Evolutionary conservation across 1,140 invertebrate species (phyloP).

Genomic region (Drosophila sechellia): DNA sequence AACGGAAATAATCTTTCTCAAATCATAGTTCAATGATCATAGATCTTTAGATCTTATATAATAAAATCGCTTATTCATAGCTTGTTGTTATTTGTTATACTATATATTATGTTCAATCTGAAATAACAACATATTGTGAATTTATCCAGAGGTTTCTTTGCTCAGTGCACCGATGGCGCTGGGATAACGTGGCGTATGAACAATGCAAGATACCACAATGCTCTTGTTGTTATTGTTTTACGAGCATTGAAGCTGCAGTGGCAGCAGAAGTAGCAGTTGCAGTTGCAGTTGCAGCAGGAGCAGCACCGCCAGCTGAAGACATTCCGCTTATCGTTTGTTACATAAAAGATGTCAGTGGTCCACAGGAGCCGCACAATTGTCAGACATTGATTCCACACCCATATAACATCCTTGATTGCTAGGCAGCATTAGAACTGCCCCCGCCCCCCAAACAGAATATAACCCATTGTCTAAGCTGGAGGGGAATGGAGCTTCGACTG

Average conservation of each 20-base stretch:
- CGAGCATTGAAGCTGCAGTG: conserved; percentile 17
- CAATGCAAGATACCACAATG: conserved; percentile 75
- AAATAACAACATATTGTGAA: too few relatives aligned
- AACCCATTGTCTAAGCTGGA: conserved; percentile 25
- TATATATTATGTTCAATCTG: too few relatives aligned
- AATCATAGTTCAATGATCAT: background rate
- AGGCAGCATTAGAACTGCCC: conserved; percentile 28
- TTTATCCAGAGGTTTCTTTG: background rate
- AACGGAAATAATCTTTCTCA: too few relatives aligned
- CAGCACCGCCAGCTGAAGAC: conserved; percentile 43
- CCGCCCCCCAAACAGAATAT: conserved; percentile 1
- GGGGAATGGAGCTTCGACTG: background rate
- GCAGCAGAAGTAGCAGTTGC: conserved; percentile 11
- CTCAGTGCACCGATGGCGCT: conserved; percentile 12
- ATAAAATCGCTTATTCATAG: too few relatives aligned
- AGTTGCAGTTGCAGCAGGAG: conserved; percentile 1
- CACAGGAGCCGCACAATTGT: conserved; percentile 45
- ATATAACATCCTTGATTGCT: conserved; percentile 40
- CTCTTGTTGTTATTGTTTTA: conserved; percentile 75
- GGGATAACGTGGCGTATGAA: conserved; percentile 75
- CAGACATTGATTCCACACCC: conserved; percentile 48
- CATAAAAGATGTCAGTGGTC: conserved; percentile 60
- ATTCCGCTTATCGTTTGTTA: conserved; percentile 63
- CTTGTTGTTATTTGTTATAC: too few relatives aligned
- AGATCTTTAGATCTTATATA: background rate